phyloP scores from a whole-genome alignment of 2,113 vertebrate species.

The Neotoma lepida region DNA sequence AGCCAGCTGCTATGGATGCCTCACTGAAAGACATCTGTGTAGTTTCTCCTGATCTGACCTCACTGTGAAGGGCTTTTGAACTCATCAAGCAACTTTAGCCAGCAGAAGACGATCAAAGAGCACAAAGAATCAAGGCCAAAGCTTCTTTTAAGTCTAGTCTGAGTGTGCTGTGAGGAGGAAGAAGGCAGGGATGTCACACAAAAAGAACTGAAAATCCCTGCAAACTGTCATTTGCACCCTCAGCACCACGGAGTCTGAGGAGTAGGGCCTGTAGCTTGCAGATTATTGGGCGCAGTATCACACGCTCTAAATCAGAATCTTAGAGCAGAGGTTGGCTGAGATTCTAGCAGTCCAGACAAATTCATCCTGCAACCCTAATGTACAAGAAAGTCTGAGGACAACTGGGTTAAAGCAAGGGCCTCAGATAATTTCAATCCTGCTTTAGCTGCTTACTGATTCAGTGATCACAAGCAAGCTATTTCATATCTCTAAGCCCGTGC shows the following conservation, averaged over 20 bases:
- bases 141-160: conserved; percentile 4
- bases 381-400: conserved; percentile 12
- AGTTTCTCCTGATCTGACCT: conserved; percentile 56
- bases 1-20: conserved; percentile 31
- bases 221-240: not conserved
- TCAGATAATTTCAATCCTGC: not conserved
- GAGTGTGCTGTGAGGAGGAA: not conserved
- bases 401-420: not conserved
- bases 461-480: conserved; percentile 9
- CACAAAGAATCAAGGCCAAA: conserved; percentile 31
- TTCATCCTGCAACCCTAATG: not conserved
- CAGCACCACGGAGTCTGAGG: not conserved
- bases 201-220: conserved; percentile 34
- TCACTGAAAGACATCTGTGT: conserved; percentile 36
- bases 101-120: conserved; percentile 67
- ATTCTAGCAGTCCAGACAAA: not conserved
- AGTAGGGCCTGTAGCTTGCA: not conserved
- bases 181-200: not conserved
- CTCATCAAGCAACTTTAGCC: conserved; percentile 52
- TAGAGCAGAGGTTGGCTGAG: not conserved
- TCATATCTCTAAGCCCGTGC: not conserved
- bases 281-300: not conserved
- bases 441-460: not conserved
- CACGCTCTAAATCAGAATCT: conserved; percentile 28
- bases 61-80: conserved; percentile 54